phyloP scores from a whole-genome alignment of 1,140 invertebrate species.

The Meloidogyne hapla region DNA sequence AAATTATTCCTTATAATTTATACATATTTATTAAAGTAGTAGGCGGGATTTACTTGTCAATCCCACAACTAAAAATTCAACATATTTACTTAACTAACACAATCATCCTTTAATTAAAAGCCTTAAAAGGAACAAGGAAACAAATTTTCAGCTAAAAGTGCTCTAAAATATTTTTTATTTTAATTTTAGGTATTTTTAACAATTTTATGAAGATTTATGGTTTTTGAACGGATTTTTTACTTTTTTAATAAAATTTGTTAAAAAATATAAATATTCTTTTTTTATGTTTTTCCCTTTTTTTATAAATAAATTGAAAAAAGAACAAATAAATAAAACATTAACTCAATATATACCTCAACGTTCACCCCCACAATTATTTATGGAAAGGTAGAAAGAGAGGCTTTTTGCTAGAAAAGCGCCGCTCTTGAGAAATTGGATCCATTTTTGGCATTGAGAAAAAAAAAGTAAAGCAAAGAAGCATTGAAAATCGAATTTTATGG shows the following conservation, averaged over 20 bases:
- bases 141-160: too few relatives aligned
- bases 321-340: slow-evolving; percentile 7
- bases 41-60: too few relatives aligned
- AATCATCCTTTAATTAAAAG: too few relatives aligned
- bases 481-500: neutral
- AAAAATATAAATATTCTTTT: neutral
- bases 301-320: neutral
- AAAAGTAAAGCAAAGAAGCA: neutral
- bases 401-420: neutral
- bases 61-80: too few relatives aligned
- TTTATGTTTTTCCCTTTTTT: neutral
- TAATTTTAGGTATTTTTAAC: too few relatives aligned
- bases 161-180: too few relatives aligned
- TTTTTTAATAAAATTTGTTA: neutral
- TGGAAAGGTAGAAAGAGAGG: neutral
- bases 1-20: too few relatives aligned
- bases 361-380: neutral
- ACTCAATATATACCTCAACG: neutral
- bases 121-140: too few relatives aligned
- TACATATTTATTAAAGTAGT: too few relatives aligned
- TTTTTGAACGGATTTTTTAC: too few relatives aligned
- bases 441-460: neutral
- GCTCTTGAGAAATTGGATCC: neutral
- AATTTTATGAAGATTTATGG: too few relatives aligned
- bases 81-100: too few relatives aligned